Percentiles rank a stretch among this genome's conserved stretches.
These are phyloP conservation scores for Bufo bufo DNA, from an alignment of 2,113 vertebrate species.

Conservation along the genomic window DNA sequence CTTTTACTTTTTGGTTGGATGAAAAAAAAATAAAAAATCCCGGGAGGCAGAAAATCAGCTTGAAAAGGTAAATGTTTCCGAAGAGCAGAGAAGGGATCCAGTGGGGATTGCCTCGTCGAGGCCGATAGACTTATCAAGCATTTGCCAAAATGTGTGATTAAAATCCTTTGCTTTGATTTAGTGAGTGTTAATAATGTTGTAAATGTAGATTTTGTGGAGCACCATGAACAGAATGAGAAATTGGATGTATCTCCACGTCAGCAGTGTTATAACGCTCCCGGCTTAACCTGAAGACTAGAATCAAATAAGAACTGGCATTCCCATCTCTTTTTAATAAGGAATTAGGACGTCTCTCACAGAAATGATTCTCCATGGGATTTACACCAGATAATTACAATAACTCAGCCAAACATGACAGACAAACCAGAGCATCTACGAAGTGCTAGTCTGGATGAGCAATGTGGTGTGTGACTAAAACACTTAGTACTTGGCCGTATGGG, in stretches of 20 bases:
- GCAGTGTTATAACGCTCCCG: background rate
- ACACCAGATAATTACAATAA: background rate
- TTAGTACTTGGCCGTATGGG: background rate
- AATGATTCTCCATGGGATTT: conserved; percentile 18
- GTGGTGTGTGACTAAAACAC: background rate
- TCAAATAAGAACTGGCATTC: background rate
- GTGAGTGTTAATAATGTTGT: conserved; percentile 33
- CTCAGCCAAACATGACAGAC: background rate
- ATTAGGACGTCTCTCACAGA: background rate
- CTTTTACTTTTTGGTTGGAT: background rate
- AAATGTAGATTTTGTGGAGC: conserved; percentile 2
- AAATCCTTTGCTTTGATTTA: conserved; percentile 35
- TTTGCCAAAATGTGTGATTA: conserved; percentile 45
- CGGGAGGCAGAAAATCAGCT: conserved; percentile 30
- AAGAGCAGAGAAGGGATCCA: background rate
- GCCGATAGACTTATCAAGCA: conserved; percentile 31
- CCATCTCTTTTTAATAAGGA: background rate
- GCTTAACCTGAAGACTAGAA: background rate
- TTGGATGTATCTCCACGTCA: background rate
- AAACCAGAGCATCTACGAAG: background rate
- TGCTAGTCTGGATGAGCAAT: background rate
- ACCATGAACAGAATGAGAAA: conserved; percentile 13
- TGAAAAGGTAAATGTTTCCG: conserved; percentile 22
- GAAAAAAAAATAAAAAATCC: background rate
- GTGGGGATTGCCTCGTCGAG: conserved; percentile 14